Percentiles rank a stretch among this genome's conserved stretches.
phyloP scores from a whole-genome alignment of 2,113 vertebrate species.

The Dascyllus trimaculatus region DNA sequence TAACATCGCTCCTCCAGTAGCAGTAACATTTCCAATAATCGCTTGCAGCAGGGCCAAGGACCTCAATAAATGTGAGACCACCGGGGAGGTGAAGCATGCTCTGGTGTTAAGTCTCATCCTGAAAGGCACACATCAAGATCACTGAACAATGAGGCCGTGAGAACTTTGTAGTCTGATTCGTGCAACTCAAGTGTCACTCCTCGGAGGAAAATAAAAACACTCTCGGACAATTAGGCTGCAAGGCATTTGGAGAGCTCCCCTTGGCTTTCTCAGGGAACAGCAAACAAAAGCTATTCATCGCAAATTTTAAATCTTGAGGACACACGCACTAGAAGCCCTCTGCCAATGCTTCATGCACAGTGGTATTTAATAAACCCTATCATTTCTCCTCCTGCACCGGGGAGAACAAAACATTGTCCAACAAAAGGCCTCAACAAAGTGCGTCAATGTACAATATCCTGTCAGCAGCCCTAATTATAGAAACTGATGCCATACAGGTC shows the following conservation, averaged over 20 bases:
- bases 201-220: constrained; percentile 6
- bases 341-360: constrained; percentile 13
- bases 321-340: constrained; percentile 7
- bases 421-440: constrained; percentile 13
- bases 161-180: not conserved
- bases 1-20: not conserved
- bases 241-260: constrained; percentile 29
- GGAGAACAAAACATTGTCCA: constrained; percentile 17
- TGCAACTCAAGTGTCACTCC: constrained; percentile 18
- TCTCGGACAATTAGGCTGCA: constrained; percentile 8
- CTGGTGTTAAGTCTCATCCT: not conserved
- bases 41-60: not conserved
- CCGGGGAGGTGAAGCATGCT: not conserved
- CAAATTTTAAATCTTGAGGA: constrained; percentile 26
- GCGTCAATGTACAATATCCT: constrained; percentile 7
- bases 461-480: not conserved
- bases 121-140: not conserved
- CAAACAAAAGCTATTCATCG: constrained; percentile 47
- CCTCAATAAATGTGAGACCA: not conserved
- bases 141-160: not conserved
- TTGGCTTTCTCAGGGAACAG: constrained; percentile 31
- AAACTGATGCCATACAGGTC: constrained; percentile 10
- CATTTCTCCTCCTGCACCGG: constrained; percentile 18
- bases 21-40: constrained; percentile 1
- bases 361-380: constrained; percentile 29